Evolutionary conservation across 2,888 invertebrate genomes (phyloP).

Genomic region (Coleophora flavipennella): DNA sequence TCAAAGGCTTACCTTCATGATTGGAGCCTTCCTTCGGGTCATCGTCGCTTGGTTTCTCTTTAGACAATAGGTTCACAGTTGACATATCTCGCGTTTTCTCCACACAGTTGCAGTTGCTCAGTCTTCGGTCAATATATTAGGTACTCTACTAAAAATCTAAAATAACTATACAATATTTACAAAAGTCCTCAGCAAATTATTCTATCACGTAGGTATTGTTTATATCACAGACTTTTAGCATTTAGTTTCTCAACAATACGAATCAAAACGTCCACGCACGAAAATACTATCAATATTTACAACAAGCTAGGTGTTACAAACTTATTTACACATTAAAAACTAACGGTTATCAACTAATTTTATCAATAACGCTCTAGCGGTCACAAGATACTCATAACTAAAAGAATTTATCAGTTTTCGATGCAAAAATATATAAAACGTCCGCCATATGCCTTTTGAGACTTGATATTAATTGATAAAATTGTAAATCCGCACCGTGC

Average conservation of each 20-base stretch:
- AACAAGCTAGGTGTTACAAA: slow-evolving; percentile 67
- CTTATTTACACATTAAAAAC: slow-evolving; percentile 72
- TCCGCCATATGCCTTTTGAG: slow-evolving; percentile 74
- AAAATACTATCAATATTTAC: slow-evolving; percentile 71
- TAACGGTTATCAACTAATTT: slow-evolving; percentile 69
- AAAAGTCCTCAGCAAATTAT: slow-evolving; percentile 67
- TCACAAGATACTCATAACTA: slow-evolving; percentile 72
- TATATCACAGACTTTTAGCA: slow-evolving; percentile 77
- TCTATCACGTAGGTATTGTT: slow-evolving; percentile 70
- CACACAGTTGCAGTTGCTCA: slow-evolving; percentile 60
- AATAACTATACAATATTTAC: slow-evolving; percentile 69
- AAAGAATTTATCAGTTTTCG: slow-evolving; percentile 72
- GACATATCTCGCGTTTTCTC: slow-evolving; percentile 63
- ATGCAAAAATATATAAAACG: slow-evolving; percentile 74
- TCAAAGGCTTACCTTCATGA: slow-evolving; percentile 46
- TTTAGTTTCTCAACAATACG: slow-evolving; percentile 74
- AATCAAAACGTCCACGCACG: slow-evolving; percentile 73
- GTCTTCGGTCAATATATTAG: slow-evolving; percentile 69
- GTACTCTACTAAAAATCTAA: slow-evolving; percentile 63
- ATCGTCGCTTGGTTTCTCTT: slow-evolving; percentile 63
- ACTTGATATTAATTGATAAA: slow-evolving; percentile 46
- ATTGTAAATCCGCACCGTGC: slow-evolving; percentile 13
- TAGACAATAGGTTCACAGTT: slow-evolving; percentile 67
- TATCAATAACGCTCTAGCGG: slow-evolving; percentile 69
- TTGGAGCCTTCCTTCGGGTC: slow-evolving; percentile 55